phyloP scores from a whole-genome alignment of 92 coral and sea anemone species.

The Pocillopora grandis region DNA sequence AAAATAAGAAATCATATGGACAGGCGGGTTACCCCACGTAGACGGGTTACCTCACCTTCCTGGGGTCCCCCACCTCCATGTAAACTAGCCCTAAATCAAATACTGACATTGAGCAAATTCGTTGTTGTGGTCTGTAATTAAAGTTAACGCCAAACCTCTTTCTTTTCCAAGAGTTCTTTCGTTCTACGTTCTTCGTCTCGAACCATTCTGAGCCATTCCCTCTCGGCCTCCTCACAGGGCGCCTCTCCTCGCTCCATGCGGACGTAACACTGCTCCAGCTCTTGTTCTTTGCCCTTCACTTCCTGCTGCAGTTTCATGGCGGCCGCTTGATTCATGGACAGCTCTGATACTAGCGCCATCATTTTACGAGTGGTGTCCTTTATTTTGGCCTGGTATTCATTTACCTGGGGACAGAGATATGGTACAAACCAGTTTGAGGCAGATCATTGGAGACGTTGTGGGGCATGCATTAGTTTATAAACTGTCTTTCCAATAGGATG shows the following conservation, averaged over 20 bases:
- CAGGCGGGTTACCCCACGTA: too few relatives aligned
- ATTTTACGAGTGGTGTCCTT: conserved; percentile 98
- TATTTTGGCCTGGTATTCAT: conserved; percentile 97
- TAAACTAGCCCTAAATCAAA: too few relatives aligned
- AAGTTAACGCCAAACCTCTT: conserved; percentile 46
- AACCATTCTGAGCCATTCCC: conserved; percentile 84
- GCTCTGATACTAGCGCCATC: conserved; percentile 99
- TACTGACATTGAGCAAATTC: too few relatives aligned
- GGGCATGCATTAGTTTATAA: not conserved
- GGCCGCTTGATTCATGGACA: conserved; percentile 96
- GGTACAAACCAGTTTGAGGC: not conserved
- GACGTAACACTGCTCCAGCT: conserved; percentile 87
- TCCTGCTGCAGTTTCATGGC: conserved; percentile 94
- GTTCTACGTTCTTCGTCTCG: conserved; percentile 83
- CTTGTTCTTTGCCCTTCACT: conserved; percentile 82
- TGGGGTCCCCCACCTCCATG: too few relatives aligned
- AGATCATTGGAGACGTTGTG: not conserved
- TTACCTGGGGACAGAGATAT: conserved; percentile 58
- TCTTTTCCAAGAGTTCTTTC: conserved; percentile 53
- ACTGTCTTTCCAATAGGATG: too few relatives aligned
- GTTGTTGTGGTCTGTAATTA: not conserved
- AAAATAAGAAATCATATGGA: too few relatives aligned
- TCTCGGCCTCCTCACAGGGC: conserved; percentile 92
- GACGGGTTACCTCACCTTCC: too few relatives aligned
- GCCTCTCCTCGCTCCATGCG: conserved; percentile 99